A percentile compares a stretch with the other conserved stretches of the same genome.
phyloP scores from a whole-genome alignment of 2,113 vertebrate species.

The Turdus rufiventris region DNA sequence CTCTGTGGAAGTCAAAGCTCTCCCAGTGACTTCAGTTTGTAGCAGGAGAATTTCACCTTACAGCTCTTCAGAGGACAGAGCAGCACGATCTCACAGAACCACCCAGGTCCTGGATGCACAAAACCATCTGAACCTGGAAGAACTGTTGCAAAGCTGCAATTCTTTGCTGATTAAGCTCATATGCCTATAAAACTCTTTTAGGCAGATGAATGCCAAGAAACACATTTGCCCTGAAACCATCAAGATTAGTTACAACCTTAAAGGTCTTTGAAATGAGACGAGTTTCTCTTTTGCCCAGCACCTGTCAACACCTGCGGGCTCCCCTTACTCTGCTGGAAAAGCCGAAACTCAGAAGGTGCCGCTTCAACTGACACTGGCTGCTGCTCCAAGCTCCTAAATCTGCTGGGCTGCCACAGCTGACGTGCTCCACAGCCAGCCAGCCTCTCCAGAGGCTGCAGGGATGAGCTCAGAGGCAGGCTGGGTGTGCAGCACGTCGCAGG shows the following conservation, averaged over 20 bases:
- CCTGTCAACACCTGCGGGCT: background rate
- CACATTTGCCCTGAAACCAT: slow-evolving; percentile 37
- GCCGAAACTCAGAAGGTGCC: background rate
- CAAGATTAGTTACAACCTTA: slow-evolving; percentile 13
- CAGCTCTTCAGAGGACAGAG: background rate
- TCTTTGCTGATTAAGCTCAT: background rate
- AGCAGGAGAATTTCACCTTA: background rate
- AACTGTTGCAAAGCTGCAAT: background rate
- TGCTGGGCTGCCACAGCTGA: background rate
- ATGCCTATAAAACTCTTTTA: background rate
- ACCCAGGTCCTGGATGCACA: background rate
- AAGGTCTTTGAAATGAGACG: background rate
- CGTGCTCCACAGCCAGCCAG: background rate
- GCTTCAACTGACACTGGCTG: background rate
- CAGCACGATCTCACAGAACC: background rate
- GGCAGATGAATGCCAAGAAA: background rate
- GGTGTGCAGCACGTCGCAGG: background rate
- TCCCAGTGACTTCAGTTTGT: background rate
- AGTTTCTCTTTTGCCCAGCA: background rate
- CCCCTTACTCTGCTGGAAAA: background rate
- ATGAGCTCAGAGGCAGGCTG: background rate
- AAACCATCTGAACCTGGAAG: background rate
- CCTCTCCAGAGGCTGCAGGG: background rate
- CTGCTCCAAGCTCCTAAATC: background rate
- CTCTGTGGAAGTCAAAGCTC: background rate